A percentile compares a stretch with the other conserved stretches of the same genome.
Evolutionary conservation across 2,797 vertebrate species (phyloP).

Genomic region (Siniperca scherzeri): DNA sequence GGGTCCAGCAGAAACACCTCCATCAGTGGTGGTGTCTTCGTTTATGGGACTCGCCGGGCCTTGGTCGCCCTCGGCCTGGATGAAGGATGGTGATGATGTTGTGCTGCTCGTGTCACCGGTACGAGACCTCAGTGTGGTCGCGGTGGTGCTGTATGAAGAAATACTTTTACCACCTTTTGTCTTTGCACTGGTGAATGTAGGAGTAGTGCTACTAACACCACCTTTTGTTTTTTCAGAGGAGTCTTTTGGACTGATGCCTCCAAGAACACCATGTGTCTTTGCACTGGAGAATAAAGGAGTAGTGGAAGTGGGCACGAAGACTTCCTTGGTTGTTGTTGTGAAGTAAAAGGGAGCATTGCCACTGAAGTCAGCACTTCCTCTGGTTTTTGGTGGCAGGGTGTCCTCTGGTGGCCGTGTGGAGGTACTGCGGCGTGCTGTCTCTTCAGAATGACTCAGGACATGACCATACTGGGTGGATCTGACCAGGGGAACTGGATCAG

Average conservation of each 20-base stretch:
- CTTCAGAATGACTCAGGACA: conserved; percentile 27
- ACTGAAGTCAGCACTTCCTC: conserved; percentile 20
- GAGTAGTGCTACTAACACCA: conserved; percentile 4
- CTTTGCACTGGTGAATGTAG: not conserved
- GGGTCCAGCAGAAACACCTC: conserved; percentile 56
- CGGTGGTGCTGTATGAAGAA: conserved; percentile 20
- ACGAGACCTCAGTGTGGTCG: conserved; percentile 10
- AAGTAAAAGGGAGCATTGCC: conserved; percentile 48
- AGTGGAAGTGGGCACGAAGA: conserved; percentile 2
- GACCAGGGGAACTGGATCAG: conserved; percentile 33
- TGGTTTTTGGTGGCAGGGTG: conserved; percentile 24
- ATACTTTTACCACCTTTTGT: conserved; percentile 26
- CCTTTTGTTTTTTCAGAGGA: conserved; percentile 9
- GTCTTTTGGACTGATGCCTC: conserved; percentile 4
- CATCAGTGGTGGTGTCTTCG: conserved; percentile 65
- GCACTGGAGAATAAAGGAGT: conserved; percentile 53
- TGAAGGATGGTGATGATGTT: conserved; percentile 57
- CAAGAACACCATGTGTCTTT: conserved; percentile 21
- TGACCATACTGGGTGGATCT: conserved; percentile 33
- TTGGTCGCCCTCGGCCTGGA: conserved; percentile 40
- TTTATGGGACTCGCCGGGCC: conserved; percentile 49
- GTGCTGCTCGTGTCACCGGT: conserved; percentile 58
- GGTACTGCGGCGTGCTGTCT: conserved; percentile 16
- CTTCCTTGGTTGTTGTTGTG: conserved; percentile 15
- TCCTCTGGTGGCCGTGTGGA: conserved; percentile 46